These are phyloP conservation scores for Callithrix jacchus DNA, from an alignment of 2,113 vertebrate species.

Conservation along the genomic window DNA sequence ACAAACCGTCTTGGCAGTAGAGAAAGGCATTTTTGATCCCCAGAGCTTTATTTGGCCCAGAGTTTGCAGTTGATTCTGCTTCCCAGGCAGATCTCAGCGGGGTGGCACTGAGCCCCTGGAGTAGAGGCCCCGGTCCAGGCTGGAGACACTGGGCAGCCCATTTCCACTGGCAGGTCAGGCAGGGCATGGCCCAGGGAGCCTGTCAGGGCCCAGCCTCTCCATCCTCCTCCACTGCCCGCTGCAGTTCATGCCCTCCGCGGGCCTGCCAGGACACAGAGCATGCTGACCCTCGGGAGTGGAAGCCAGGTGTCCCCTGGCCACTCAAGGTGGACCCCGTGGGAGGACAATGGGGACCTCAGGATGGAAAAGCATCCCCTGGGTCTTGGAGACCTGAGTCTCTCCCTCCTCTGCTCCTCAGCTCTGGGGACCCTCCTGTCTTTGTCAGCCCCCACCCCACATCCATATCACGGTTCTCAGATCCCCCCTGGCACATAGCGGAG, in stretches of 20 bases:
- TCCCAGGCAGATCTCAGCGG: neutral
- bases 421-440: neutral
- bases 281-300: neutral
- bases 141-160: too few species aligned
- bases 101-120: neutral
- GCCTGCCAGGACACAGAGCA: neutral
- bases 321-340: neutral
- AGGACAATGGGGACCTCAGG: neutral
- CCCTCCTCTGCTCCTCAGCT: neutral
- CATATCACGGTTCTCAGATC: neutral
- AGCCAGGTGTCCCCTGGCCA: neutral
- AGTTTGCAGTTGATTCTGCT: neutral
- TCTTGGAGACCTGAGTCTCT: neutral
- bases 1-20: neutral
- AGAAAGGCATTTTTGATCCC: neutral
- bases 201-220: accelerated
- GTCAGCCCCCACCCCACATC: neutral
- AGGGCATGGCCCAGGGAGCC: neutral
- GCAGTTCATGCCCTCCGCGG: accelerated
- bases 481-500: neutral
- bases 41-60: neutral
- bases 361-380: neutral
- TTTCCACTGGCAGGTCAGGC: accelerated
- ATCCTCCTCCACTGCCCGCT: accelerated
- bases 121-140: neutral